These are phyloP conservation scores for Seriola aureovittata DNA, from an alignment of 2,113 vertebrate species.

Conservation along the genomic window DNA sequence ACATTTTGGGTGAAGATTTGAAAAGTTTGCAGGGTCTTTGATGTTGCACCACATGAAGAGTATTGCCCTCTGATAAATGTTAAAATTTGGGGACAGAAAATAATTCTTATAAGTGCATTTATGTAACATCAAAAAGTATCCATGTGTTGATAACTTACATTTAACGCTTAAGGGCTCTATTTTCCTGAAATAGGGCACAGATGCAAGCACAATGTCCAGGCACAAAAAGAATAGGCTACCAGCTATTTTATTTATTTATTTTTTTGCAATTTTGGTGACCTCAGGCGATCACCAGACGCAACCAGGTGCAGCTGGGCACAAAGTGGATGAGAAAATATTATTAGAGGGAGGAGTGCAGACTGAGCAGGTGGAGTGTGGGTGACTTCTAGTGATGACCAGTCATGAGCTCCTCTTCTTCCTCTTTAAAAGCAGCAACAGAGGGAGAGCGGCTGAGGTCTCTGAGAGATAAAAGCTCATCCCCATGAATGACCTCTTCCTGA, in stretches of 20 bases:
- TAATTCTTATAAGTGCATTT: not conserved
- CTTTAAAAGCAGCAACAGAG: not conserved
- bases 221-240: too few species aligned
- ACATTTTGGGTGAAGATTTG: not conserved
- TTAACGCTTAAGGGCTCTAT: not conserved
- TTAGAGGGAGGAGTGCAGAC: not conserved
- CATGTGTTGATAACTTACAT: not conserved
- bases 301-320: not conserved
- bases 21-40: not conserved
- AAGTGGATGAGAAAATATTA: not conserved
- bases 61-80: not conserved
- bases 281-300: not conserved
- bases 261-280: not conserved
- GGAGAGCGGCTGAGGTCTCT: not conserved
- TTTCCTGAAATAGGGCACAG: not conserved
- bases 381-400: not conserved
- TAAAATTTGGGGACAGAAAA: not conserved
- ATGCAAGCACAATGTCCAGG: not conserved
- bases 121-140: not conserved
- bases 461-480: not conserved
- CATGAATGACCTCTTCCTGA: not conserved
- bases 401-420: not conserved
- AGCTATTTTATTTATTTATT: too few species aligned
- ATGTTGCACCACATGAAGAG: not conserved
- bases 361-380: not conserved